phyloP scores from a whole-genome alignment of 1,140 invertebrate species.

The Pomacea maculata region DNA sequence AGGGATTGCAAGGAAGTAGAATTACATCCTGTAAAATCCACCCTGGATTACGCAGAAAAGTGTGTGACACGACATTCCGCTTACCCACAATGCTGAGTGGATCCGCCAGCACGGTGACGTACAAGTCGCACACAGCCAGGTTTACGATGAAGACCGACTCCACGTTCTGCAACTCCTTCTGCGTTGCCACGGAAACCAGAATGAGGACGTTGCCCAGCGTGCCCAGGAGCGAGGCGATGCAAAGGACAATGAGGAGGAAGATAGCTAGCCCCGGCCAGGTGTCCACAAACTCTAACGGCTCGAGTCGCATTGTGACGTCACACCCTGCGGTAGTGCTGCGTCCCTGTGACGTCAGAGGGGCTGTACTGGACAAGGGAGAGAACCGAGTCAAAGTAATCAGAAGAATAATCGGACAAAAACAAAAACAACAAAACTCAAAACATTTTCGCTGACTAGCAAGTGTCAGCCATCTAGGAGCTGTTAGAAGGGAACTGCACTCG shows the following conservation, averaged over 20 bases:
- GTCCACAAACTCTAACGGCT: constrained; percentile 19
- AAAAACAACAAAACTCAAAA: no score
- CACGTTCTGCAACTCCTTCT: constrained; percentile 22
- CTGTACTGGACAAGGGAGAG: no score
- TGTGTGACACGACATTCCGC: not conserved
- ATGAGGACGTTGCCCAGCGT: constrained; percentile 42
- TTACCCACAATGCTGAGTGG: constrained; percentile 42
- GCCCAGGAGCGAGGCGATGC: constrained; percentile 27
- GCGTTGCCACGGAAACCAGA: constrained; percentile 29
- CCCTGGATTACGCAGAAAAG: no score
- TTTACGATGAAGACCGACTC: constrained; percentile 45
- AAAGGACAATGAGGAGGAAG: constrained; percentile 28
- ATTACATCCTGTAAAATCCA: no score
- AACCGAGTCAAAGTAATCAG: no score
- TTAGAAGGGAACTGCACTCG: no score
- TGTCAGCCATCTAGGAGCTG: no score
- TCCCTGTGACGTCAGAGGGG: not conserved
- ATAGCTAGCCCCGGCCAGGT: constrained; percentile 29
- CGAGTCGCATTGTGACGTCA: not conserved
- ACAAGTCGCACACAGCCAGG: constrained; percentile 40
- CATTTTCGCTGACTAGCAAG: no score
- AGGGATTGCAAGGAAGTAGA: no score
- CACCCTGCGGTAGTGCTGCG: not conserved
- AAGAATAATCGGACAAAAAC: no score
- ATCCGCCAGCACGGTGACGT: constrained; percentile 33